These are phyloP conservation scores for Stenodema calcarata DNA, from an alignment of 2,888 invertebrate genomes.

Conservation along the genomic window DNA sequence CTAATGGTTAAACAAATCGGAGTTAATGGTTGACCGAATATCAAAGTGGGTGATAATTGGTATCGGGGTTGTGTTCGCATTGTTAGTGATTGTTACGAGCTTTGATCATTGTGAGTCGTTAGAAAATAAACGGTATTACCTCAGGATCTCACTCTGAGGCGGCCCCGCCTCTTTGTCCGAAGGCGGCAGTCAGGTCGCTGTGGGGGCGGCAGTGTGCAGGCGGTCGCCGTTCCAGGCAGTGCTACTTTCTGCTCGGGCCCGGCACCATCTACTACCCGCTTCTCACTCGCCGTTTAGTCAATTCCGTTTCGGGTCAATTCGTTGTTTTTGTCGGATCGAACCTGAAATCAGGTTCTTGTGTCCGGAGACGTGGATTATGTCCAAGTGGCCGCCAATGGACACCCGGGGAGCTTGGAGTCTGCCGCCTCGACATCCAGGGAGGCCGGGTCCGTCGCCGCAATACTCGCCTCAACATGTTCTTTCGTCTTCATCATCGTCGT, in stretches of 20 bases:
- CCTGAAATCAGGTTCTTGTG: background rate
- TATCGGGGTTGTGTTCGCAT: too few species aligned
- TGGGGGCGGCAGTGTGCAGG: slow-evolving; percentile 23
- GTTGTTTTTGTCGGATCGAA: background rate
- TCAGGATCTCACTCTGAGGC: background rate
- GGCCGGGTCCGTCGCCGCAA: slow-evolving; percentile 22
- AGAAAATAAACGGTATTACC: too few species aligned
- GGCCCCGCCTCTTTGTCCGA: background rate
- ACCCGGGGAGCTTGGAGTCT: slow-evolving; percentile 27
- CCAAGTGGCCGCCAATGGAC: slow-evolving; percentile 21
- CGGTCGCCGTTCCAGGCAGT: slow-evolving; percentile 25
- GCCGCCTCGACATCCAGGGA: slow-evolving; percentile 21
- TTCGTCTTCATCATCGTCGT: slow-evolving; percentile 7
- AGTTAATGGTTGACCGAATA: too few species aligned
- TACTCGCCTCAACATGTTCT: slow-evolving; percentile 23
- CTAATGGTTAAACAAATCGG: too few species aligned
- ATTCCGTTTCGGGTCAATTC: background rate
- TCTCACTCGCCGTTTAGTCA: background rate
- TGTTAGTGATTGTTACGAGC: too few species aligned
- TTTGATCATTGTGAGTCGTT: too few species aligned
- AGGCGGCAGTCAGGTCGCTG: background rate
- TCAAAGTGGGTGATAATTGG: too few species aligned
- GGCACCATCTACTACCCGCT: background rate
- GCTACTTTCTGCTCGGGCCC: background rate
- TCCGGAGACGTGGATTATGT: background rate